Percentiles rank a stretch among this genome's conserved stretches.
phyloP scores from a whole-genome alignment of 2,888 invertebrate species.

The Tetramorium bicarinatum region DNA sequence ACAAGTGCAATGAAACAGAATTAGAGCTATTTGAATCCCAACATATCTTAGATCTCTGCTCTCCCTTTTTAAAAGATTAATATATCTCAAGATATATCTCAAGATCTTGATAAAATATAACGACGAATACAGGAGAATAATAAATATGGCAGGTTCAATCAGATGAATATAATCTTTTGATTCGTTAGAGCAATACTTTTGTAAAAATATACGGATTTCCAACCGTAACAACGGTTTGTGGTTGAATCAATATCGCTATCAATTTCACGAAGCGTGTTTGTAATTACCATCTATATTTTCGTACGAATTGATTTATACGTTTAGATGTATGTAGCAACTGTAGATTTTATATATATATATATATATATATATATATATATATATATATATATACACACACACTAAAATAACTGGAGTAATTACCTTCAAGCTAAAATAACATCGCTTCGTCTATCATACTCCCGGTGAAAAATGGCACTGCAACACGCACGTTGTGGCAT shows the following conservation, averaged over 20 bases:
- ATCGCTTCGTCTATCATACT: constrained; percentile 47
- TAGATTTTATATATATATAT: constrained; percentile 2
- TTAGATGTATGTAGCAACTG: constrained; percentile 11
- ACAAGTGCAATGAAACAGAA: neutral
- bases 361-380: constrained; percentile 12
- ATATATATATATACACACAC: neutral
- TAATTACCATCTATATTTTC: constrained; percentile 37
- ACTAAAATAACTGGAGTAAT: constrained; percentile 44
- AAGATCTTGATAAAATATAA: neutral
- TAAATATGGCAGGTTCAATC: neutral
- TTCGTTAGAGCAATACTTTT: neutral
- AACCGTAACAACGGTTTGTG: neutral
- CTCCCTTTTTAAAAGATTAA: neutral
- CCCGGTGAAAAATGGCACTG: constrained; percentile 32
- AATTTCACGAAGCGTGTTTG: constrained; percentile 30
- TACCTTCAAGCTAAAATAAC: constrained; percentile 38
- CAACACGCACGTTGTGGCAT: constrained; percentile 39
- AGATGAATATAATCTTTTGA: constrained; percentile 8
- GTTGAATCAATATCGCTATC: constrained; percentile 31
- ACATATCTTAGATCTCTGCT: neutral
- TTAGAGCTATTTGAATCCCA: neutral
- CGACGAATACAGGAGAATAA: neutral
- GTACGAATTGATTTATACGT: constrained; percentile 46
- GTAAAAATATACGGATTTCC: neutral
- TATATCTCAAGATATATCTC: too few relatives aligned